Conservation (phyloP, 2,888 invertebrate species). For the Andrena chrysosceles region DNA sequence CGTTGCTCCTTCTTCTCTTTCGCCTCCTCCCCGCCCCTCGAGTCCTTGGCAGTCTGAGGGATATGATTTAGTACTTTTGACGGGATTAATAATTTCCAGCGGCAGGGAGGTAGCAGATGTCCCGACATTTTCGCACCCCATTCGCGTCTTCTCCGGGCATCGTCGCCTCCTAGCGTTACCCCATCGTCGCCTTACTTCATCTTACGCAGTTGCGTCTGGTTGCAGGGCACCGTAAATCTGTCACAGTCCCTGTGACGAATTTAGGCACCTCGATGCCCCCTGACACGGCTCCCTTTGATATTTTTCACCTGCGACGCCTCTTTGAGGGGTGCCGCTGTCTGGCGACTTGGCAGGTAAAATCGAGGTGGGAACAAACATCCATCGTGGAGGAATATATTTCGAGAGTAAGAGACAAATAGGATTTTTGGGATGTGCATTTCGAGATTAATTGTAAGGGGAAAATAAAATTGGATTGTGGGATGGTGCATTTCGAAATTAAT, state of each 20-base stretch:
- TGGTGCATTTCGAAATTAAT: background rate
- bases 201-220: background rate
- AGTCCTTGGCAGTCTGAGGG: slow-evolving; percentile 46
- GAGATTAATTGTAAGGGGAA: background rate
- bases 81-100: slow-evolving; percentile 82
- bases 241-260: slow-evolving; percentile 66
- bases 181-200: slow-evolving; percentile 25
- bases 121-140: slow-evolving; percentile 79
- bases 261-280: slow-evolving; percentile 5
- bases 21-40: slow-evolving; percentile 35
- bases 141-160: slow-evolving; percentile 55
- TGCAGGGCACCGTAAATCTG: slow-evolving; percentile 59
- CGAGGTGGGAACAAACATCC: background rate
- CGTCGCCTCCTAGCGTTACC: slow-evolving; percentile 42
- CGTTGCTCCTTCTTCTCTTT: slow-evolving; percentile 57
- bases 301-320: slow-evolving; percentile 39
- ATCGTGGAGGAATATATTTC: background rate
- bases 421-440: background rate
- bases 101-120: slow-evolving; percentile 82
- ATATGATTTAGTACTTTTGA: slow-evolving; percentile 82
- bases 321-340: background rate
- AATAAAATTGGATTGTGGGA: slow-evolving; percentile 19
- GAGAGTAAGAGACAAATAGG: background rate
- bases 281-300: slow-evolving; percentile 18
- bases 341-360: slow-evolving; percentile 13